A percentile compares a stretch with the other conserved stretches of the same genome.
Evolutionary conservation across 37 sponge, comb jelly and placozoan genomes (phyloP).

Genomic region (Cladorhizidae sp.): DNA sequence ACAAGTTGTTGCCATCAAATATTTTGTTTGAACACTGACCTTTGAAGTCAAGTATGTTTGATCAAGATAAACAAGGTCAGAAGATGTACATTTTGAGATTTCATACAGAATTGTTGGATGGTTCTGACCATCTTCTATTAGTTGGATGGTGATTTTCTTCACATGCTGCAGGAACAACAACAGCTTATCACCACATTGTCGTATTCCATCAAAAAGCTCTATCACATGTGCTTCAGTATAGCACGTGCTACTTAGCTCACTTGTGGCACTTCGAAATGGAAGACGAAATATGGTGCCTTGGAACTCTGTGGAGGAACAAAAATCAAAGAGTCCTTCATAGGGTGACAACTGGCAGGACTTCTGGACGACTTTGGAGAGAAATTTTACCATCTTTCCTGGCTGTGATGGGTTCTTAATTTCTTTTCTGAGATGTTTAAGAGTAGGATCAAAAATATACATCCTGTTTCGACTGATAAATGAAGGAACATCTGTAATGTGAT

Average conservation of each 20-base stretch:
- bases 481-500: slow-evolving; percentile 74
- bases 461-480: slow-evolving; percentile 48
- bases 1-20: too few relatives aligned
- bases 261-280: slow-evolving; percentile 45
- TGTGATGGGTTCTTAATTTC: slow-evolving; percentile 34
- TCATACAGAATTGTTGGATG: background rate
- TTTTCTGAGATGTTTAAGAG: slow-evolving; percentile 38
- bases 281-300: slow-evolving; percentile 61
- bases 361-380: slow-evolving; percentile 9
- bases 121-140: slow-evolving; percentile 4
- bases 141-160: slow-evolving; percentile 24
- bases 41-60: background rate
- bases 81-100: background rate
- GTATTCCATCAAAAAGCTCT: slow-evolving; percentile 15
- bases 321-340: slow-evolving; percentile 53
- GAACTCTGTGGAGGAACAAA: slow-evolving; percentile 12
- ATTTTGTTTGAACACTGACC: background rate
- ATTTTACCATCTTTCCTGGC: slow-evolving; percentile 55
- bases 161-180: slow-evolving; percentile 54
- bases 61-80: background rate
- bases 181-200: slow-evolving; percentile 33
- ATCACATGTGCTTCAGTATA: slow-evolving; percentile 23
- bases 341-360: slow-evolving; percentile 45
- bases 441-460: slow-evolving; percentile 64
- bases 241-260: slow-evolving; percentile 51